Evolutionary conservation across 2,113 vertebrate species (phyloP).

Genomic region (Setophaga petechia): DNA sequence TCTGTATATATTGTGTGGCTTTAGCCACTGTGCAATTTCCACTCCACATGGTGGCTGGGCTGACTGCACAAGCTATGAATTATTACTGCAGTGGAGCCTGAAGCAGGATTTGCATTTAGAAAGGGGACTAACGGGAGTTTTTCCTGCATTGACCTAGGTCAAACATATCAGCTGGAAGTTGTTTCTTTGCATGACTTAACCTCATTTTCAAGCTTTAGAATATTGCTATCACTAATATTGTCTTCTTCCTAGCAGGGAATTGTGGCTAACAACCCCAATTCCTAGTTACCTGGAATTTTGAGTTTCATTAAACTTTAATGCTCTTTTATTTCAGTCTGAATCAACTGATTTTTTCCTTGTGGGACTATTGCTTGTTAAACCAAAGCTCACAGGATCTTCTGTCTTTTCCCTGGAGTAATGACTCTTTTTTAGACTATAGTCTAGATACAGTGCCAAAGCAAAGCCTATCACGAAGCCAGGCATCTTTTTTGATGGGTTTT

Average conservation of each 20-base stretch:
- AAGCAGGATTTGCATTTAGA: constrained; percentile 10
- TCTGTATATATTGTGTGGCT: neutral
- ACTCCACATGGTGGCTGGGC: neutral
- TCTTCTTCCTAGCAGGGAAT: constrained; percentile 23
- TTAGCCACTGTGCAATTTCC: neutral
- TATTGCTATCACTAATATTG: neutral
- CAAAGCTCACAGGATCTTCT: neutral
- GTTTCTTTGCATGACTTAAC: constrained; percentile 49
- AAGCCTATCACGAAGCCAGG: neutral
- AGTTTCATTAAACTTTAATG: constrained; percentile 5
- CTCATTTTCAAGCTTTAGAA: constrained; percentile 28
- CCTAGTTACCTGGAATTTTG: neutral
- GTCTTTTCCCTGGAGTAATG: neutral
- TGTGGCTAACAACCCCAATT: neutral
- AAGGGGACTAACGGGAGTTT: neutral
- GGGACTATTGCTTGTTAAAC: neutral
- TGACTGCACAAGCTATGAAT: neutral
- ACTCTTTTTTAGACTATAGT: neutral
- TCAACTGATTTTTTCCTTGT: neutral
- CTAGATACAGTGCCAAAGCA: neutral
- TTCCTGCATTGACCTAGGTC: constrained; percentile 45
- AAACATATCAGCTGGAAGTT: constrained; percentile 48
- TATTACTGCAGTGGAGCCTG: constrained; percentile 22
- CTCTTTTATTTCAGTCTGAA: neutral
- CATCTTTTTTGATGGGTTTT: neutral